These are phyloP conservation scores for Sprattus sprattus DNA, from an alignment of 2,113 vertebrate species.

Conservation along the genomic window DNA sequence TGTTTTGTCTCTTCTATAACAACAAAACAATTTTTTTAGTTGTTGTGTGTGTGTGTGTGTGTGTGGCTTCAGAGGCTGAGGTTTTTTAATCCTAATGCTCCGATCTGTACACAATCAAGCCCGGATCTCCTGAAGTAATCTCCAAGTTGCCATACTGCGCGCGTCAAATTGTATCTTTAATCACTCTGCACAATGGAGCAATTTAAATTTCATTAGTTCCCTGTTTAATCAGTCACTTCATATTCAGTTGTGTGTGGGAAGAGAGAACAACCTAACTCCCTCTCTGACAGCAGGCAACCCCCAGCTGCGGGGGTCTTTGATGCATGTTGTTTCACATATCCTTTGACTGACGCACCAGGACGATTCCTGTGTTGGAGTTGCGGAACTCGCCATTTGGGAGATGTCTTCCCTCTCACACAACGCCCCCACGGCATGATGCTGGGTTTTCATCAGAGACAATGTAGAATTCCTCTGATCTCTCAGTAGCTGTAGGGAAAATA, in stretches of 20 bases:
- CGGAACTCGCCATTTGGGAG: constrained; percentile 7
- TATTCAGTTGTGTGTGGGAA: not conserved
- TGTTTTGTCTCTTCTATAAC: constrained; percentile 21
- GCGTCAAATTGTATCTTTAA: not conserved
- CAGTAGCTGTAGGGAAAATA: constrained; percentile 33
- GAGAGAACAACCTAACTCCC: not conserved
- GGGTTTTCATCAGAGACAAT: constrained; percentile 19
- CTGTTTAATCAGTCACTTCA: constrained; percentile 14
- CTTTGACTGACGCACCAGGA: constrained; percentile 7
- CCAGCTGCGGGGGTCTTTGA: constrained; percentile 16
- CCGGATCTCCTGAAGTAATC: not conserved
- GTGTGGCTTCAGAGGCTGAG: not conserved
- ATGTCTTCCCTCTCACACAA: not conserved
- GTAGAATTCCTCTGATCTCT: constrained; percentile 17
- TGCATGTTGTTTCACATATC: constrained; percentile 16
- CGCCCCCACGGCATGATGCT: not conserved
- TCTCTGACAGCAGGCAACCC: constrained; percentile 3
- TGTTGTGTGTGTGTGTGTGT: constrained; percentile 9
- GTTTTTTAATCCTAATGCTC: not conserved
- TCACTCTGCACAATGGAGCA: not conserved
- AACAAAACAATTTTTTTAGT: constrained; percentile 15
- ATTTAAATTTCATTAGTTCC: not conserved
- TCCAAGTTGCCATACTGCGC: not conserved
- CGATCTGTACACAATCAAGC: not conserved
- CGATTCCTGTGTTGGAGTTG: not conserved